A percentile compares a stretch with the other conserved stretches of the same genome.
Evolutionary conservation across 2,113 vertebrate genomes (phyloP).

Genomic region (Istiophorus platypterus): DNA sequence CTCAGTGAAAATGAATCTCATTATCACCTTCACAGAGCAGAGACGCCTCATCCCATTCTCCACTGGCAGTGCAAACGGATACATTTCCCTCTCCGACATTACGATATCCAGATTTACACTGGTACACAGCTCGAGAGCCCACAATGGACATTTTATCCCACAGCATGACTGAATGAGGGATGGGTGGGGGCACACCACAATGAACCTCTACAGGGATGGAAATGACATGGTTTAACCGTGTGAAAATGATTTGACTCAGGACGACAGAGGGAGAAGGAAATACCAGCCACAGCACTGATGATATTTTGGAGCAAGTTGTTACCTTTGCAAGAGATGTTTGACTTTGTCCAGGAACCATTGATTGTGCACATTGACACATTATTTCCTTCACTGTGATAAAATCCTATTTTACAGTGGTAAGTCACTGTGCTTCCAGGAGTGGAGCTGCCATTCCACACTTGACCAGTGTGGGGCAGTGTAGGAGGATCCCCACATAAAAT

Average conservation of each 20-base stretch:
- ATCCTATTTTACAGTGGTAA: constrained; percentile 81
- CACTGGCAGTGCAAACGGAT: constrained; percentile 79
- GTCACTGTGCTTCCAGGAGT: constrained; percentile 78
- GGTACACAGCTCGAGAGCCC: constrained; percentile 75
- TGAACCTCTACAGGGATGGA: constrained; percentile 71
- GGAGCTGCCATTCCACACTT: constrained; percentile 83
- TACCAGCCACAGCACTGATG: neutral
- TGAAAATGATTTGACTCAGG: neutral
- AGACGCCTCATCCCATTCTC: constrained; percentile 81
- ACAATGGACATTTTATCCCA: constrained; percentile 71
- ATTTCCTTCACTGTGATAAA: constrained; percentile 64
- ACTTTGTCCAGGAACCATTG: constrained; percentile 83
- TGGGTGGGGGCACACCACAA: constrained; percentile 67
- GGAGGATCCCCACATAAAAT: constrained; percentile 84
- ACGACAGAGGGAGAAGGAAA: neutral
- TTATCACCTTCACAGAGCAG: constrained; percentile 82
- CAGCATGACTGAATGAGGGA: constrained; percentile 64
- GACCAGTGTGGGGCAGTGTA: constrained; percentile 77
- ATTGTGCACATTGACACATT: constrained; percentile 78
- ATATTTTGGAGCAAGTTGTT: constrained; percentile 13
- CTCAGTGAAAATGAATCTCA: neutral
- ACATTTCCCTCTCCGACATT: constrained; percentile 53
- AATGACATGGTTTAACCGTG: neutral
- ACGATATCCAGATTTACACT: constrained; percentile 75
- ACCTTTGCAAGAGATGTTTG: constrained; percentile 84